These are phyloP conservation scores for Agrotis exclamationis DNA, from an alignment of 2,888 invertebrate species.

Conservation along the genomic window DNA sequence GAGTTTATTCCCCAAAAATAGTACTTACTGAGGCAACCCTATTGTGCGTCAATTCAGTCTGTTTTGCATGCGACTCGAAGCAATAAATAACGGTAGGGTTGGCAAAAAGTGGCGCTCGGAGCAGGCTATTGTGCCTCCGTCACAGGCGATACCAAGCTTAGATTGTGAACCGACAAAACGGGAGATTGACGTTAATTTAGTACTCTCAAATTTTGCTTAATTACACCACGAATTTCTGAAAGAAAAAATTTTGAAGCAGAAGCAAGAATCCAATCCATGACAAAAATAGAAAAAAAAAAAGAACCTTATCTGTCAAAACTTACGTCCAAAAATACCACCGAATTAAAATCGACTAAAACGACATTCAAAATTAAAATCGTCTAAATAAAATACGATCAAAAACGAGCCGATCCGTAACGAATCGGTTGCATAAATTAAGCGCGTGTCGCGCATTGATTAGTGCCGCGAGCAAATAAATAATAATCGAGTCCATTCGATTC, in stretches of 20 bases:
- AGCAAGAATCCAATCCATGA: not conserved
- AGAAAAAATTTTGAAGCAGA: not conserved
- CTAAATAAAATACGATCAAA: constrained; percentile 67
- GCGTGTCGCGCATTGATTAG: constrained; percentile 84
- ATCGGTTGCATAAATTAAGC: constrained; percentile 81
- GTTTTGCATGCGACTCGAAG: constrained; percentile 82
- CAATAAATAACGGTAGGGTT: constrained; percentile 82
- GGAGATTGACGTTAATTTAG: constrained; percentile 66
- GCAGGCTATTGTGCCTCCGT: constrained; percentile 78
- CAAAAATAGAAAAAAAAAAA: constrained; percentile 8
- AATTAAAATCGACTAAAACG: constrained; percentile 48
- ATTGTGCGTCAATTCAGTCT: constrained; percentile 77
- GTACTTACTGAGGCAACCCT: constrained; percentile 71
- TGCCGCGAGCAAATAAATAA: constrained; percentile 85
- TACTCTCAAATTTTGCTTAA: constrained; percentile 58
- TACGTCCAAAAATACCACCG: constrained; percentile 4
- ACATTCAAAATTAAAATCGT: constrained; percentile 50
- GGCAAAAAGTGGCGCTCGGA: constrained; percentile 76
- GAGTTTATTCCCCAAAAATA: constrained; percentile 9
- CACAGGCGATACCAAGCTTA: constrained; percentile 64
- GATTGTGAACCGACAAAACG: constrained; percentile 63
- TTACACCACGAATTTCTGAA: constrained; percentile 27
- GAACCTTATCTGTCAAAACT: not conserved
- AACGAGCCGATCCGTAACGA: constrained; percentile 72
- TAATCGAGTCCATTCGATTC: constrained; percentile 77